Base-by-base conservation (phyloP, 2,888 invertebrate genomes). In the Ectobius pallidus region DNA sequence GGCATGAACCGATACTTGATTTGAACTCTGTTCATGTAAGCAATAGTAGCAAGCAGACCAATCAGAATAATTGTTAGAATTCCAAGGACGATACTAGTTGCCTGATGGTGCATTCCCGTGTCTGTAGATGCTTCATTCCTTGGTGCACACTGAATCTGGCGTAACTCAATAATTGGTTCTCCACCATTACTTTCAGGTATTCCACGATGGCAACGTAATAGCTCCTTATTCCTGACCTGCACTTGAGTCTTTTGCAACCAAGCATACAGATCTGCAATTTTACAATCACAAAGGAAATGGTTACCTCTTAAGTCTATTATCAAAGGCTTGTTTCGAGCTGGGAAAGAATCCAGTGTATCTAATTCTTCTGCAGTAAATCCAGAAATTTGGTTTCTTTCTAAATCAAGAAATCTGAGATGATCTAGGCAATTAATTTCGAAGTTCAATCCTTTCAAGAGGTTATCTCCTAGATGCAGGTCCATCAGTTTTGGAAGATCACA, bases 391-490 rank as follows among this genome's bases (percentile, higher is more conserved):
- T 93, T 93, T 22, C 87, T 84, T 79, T 91, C 89, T 55, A 92
- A 81, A 81, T 92, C 92, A 69, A 93, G 81, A 79, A 89, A 91
- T 46, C 89, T 83, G 18, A 93, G 81, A 74, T 89, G 86, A 69
- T 86, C 86, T 62, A 92, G 82, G 79, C 93, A 93, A 9, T 85
- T 84, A 16, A 92, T 83, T 77, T 91, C 88, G 78, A 92, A 90
- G 78, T 89, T 88, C 1, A 92, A 81, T 55, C 86, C 87, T 16
- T 85, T 86, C 32, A 91, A 81, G 22, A 83, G 81, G 78, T 91
- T 91, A 77, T 91, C 87, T n/a, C 90, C 90, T 67, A 93, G 81
- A 81, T 92, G 88, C 0, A 93, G 83, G 79, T 92, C 90, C 75
- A 88, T 84, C 3, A 93, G 81, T 69, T 85, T 86, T 0, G 90